phyloP scores from a whole-genome alignment of 2,888 invertebrate species.

The Eupithecia exiguata region DNA sequence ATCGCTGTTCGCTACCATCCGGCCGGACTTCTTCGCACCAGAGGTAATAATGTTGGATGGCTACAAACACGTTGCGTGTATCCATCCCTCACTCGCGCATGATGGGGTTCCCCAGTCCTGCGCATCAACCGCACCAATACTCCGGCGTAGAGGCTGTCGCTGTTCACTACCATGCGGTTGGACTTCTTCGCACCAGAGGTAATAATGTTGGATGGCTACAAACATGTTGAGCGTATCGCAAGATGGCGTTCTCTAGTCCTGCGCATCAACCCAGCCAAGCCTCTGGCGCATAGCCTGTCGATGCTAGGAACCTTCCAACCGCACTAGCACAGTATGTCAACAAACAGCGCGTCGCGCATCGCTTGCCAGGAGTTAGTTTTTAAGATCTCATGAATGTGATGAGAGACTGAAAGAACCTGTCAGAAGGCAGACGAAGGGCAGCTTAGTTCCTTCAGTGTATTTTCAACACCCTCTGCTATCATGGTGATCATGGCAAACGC shows the following conservation, averaged over 20 bases:
- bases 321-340: too few species aligned
- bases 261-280: slow-evolving; percentile 96
- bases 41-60: slow-evolving; percentile 11
- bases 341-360: too few species aligned
- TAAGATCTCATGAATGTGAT: too few species aligned
- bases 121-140: slow-evolving; percentile 97
- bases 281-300: slow-evolving; percentile 82
- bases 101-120: slow-evolving; percentile 88
- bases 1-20: slow-evolving; percentile 87
- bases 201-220: background rate
- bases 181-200: slow-evolving; percentile 86
- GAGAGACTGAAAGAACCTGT: too few species aligned
- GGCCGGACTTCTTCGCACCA: slow-evolving; percentile 90
- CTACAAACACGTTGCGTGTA: background rate
- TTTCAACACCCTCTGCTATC: too few species aligned
- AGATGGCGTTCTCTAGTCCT: slow-evolving; percentile 88
- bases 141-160: slow-evolving; percentile 87
- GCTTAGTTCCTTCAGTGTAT: too few species aligned
- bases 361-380: too few species aligned
- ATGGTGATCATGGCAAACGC: too few species aligned
- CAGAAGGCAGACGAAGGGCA: too few species aligned
- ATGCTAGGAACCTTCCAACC: too few species aligned
- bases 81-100: slow-evolving; percentile 74
- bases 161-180: slow-evolving; percentile 89
- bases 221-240: slow-evolving; percentile 43